Percentiles rank a stretch among this genome's conserved stretches.
Evolutionary conservation across 2,797 vertebrate species (phyloP).

Genomic region (Microcaecilia unicolor): DNA sequence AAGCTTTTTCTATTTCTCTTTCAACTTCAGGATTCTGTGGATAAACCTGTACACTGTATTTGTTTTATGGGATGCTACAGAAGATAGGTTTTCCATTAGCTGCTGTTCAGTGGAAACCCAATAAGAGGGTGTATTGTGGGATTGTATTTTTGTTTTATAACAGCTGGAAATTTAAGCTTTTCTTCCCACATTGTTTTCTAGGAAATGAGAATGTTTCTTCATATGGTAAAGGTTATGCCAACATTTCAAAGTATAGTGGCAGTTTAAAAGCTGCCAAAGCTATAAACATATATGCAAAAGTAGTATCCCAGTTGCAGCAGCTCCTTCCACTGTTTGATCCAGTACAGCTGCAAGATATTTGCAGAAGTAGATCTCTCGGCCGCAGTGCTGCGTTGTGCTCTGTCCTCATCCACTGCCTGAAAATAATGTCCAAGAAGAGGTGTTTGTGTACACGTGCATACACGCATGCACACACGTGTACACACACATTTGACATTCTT

Average conservation of each 20-base stretch:
- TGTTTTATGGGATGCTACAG: constrained; percentile 23
- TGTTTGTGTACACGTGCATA: too few relatives aligned
- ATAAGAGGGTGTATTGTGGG: constrained; percentile 16
- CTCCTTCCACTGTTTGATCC: background rate
- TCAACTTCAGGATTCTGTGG: constrained; percentile 2
- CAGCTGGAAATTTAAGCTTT: constrained; percentile 10
- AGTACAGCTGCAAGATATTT: background rate
- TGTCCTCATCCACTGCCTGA: too few relatives aligned
- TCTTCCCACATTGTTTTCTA: constrained; percentile 16
- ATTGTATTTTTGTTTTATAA: constrained; percentile 26
- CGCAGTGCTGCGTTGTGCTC: background rate
- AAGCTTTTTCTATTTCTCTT: background rate
- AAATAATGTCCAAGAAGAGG: too few relatives aligned
- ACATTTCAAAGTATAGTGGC: constrained; percentile 14
- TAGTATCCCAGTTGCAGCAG: background rate
- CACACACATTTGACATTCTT: too few relatives aligned
- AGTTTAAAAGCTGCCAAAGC: constrained; percentile 6
- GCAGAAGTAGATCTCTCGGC: background rate
- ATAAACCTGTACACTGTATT: background rate
- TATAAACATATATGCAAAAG: constrained; percentile 10
- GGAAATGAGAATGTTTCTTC: constrained; percentile 8
- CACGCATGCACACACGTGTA: too few relatives aligned
- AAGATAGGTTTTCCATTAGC: constrained; percentile 37
- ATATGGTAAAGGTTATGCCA: constrained; percentile 8
- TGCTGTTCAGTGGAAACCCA: constrained; percentile 24